Base-by-base conservation (phyloP, 2,113 vertebrate genomes). In the Phrynocephalus versicolor region DNA sequence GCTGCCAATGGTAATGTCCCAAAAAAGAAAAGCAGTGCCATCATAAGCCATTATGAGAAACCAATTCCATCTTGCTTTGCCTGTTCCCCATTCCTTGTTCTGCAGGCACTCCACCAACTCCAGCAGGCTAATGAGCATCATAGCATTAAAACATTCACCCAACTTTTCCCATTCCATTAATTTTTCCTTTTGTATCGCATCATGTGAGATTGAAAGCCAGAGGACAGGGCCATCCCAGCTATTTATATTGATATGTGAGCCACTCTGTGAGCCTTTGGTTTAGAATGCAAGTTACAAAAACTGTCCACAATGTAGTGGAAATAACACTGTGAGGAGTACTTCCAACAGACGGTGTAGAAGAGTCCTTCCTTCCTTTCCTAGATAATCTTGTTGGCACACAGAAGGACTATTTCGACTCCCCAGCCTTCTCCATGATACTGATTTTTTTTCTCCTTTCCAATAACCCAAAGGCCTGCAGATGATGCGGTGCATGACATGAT, bases 401-500 rank as follows among this genome's bases (percentile, higher is more conserved):
- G 37, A 51, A 45, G 75, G 4, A 58, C 51, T 58, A 6, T n/a
- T 3, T 76, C 15, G 85, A 39, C 30, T 72, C 81, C 2, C 67
- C 37, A 73, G 69, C 84, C 79, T 45, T 89, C 27, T 85, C 85
- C 2, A 5, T 89, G n/a, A 74, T 89, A 71, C 64, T 41, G 87
- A 76, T 89, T n/a, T 37, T 33, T 64, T 75, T 83, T 83, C 62
- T 67, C 37, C 71, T 85, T 25, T 74, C 85, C 81, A 79, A 78
- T 79, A 88, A 89, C 64, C 30, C 57, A 82, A 77, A 90, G 84
- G 19, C 0, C 1, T 64, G 75, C 81, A 85, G 45, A 80, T 70
- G 70, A 58, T 91, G 69, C 83, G 87, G 39, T 87, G 55, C 89
- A 79, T 33, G 1, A 0, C 85, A 81, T 76, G 14, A 27, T 57